Evolutionary conservation across 2,113 vertebrate genomes (phyloP), one percentile per base, ranked within the genome.

Genomic region (Centrocercus urophasianus): DNA sequence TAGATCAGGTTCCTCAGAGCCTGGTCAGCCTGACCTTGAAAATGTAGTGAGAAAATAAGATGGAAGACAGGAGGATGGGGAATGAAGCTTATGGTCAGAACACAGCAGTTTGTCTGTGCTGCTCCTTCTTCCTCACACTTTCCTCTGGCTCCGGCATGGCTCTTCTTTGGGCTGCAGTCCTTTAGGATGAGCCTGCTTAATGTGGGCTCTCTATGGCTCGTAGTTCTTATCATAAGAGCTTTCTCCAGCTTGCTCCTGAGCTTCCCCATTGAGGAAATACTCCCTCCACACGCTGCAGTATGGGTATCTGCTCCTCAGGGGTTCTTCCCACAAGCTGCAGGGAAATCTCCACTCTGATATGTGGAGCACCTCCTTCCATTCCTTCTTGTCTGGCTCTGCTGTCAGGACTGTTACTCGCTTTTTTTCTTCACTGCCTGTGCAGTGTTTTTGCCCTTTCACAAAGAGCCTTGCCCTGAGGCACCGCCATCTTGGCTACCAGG

Each of bases 401-500:
- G 50, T 28, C 54, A 43, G 34, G 20, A 14, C 28, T 76, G 28
- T 80, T 65, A 36, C 9, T 70, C 22, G 21, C 21, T 59, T 75
- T 40, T 11, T 13, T 25, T 40, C 8, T 12, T 88, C 0, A 0
- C 9, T 24, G 66, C 19, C 59, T 40, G 6, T 52, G 11, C 43
- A 27, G 8, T 24, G 28, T 38, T 70, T 86, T 69, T 30, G 1
- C 61, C 6, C 54, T 78, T 69, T 28, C 19, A 69, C 28, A 36
- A 34, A 12, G 1, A 5, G 3, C 0, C 38, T 88, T 82, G 34
- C 18, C n/a, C 20, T 0, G 8, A 47, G 25, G 10, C 0, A 5
- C 5, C 7, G 0, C 3, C 4, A 5, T 4, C 15, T 8, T 18
- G 11, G 13, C 18, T 19, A 6, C 1, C 17, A 16, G 25, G n/a